Conservation (phyloP, 2,113 vertebrate species). For the Oryzias melastigma region DNA sequence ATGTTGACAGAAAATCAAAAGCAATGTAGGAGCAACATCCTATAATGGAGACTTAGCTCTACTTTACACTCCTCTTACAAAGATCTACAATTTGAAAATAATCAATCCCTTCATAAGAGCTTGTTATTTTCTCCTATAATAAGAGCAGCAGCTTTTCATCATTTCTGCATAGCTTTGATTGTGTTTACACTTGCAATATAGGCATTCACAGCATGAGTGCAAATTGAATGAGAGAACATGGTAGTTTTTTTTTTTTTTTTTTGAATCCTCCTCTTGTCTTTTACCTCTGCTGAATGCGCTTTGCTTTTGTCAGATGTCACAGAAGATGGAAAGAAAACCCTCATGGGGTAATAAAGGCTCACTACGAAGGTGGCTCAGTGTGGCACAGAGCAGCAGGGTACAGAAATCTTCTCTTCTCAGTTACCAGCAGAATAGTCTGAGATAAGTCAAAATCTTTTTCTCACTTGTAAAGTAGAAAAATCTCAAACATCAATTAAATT, state of each 20-base stretch:
- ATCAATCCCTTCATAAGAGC: constrained; percentile 79
- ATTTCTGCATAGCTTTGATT: constrained; percentile 60
- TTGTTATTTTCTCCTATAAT: constrained; percentile 78
- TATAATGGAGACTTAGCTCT: constrained; percentile 80
- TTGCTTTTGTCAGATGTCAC: constrained; percentile 48
- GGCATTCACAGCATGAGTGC: constrained; percentile 51
- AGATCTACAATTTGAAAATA: constrained; percentile 79
- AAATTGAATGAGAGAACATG: constrained; percentile 38
- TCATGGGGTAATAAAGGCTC: constrained; percentile 22
- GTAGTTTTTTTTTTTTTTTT: constrained; percentile 51
- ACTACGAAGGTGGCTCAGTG: constrained; percentile 47
- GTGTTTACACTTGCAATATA: constrained; percentile 66
- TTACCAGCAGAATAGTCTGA: constrained; percentile 33
- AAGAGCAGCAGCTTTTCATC: constrained; percentile 73
- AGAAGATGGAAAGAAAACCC: constrained; percentile 48
- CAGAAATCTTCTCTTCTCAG: constrained; percentile 23
- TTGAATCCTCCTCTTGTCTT: constrained; percentile 40
- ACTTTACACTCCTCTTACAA: constrained; percentile 80
- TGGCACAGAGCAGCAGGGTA: constrained; percentile 25
- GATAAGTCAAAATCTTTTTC: constrained; percentile 37
- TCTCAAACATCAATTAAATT: neutral
- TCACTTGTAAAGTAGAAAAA: constrained; percentile 8
- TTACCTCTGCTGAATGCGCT: constrained; percentile 36
- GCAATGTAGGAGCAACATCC: constrained; percentile 68
- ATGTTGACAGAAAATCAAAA: constrained; percentile 83